These are phyloP conservation scores for Mythimna albipuncta DNA, from an alignment of 2,888 invertebrate species.

Conservation along the genomic window DNA sequence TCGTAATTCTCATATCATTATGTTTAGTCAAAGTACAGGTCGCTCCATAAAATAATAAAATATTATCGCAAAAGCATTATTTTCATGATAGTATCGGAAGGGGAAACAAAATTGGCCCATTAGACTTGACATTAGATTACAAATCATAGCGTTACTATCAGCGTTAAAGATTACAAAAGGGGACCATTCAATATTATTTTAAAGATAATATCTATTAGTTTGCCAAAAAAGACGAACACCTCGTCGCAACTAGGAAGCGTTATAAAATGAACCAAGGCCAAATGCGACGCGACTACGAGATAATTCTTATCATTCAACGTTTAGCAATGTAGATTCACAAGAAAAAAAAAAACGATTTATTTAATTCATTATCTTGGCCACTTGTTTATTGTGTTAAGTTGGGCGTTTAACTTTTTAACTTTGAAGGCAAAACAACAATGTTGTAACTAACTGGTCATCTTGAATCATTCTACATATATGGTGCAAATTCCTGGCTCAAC, in stretches of 20 bases:
- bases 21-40: background rate
- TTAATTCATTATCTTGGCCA: conserved; percentile 34
- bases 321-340: conserved; percentile 59
- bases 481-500: conserved; percentile 1
- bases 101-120: conserved; percentile 24
- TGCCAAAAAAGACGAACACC: conserved; percentile 55
- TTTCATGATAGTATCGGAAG: conserved; percentile 10
- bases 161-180: conserved; percentile 14
- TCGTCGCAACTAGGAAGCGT: conserved; percentile 74
- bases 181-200: conserved; percentile 17
- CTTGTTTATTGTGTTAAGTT: conserved; percentile 29
- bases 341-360: conserved; percentile 50
- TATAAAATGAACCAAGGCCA: conserved; percentile 73
- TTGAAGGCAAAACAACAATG: conserved; percentile 43
- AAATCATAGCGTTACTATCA: conserved; percentile 9
- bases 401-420: conserved; percentile 33
- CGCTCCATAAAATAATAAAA: conserved; percentile 12
- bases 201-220: conserved; percentile 24
- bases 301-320: conserved; percentile 76
- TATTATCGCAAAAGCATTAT: background rate
- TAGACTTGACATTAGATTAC: conserved; percentile 9
- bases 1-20: background rate
- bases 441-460: conserved; percentile 48
- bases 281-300: conserved; percentile 71
- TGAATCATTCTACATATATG: conserved; percentile 42